Base-by-base conservation (phyloP, 35 echinoderm and acorn worm genomes). In the Heliocidaris tuberculata region DNA sequence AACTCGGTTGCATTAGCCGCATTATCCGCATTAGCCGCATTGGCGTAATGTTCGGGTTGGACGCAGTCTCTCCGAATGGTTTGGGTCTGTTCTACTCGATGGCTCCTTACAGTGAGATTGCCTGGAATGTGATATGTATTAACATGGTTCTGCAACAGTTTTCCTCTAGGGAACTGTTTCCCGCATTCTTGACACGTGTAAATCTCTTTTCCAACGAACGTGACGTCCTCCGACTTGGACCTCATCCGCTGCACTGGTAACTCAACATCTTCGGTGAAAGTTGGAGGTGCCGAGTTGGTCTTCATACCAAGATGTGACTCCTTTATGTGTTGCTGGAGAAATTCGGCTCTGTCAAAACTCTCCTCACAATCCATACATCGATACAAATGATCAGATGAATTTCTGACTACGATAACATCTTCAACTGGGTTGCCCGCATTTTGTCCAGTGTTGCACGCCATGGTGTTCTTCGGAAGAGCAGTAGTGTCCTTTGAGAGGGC, bases 121-220 rank as follows among this genome's bases (percentile, higher is more conserved):
- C 11, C 31, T 89, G 54, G 10, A 48, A 95, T 95, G 31, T 95
- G 94, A 27, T 90, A 88, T 56, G 56, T 95, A 7, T 88, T 95
- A 16, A 95, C 94, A 70, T 95, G 94, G 27, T 95, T 50, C 54
- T 95, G 47, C 31, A 95, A 50, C 29, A 88, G 86, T 49, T 90
- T 88, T 48, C 94, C 94, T 50, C 50, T 32, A 93, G 91, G n/a
- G 27, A 93, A 93, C 50, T 56, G 91, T 13, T 56, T 48, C 0
- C 50, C 50, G 27, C 91, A 93, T 56, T 93, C 91, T 59, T 93
- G 91, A 59, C 91, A 93, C 16, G 31, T 49, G 91, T 17, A 93
- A 15, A 93, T 93, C 21, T 93, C 91, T 93, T 52, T 93, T 31
- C 91, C 50, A 59, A 30, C 30, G n/a, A n/a, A 93, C 21, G 15